These are phyloP conservation scores for Linyphia triangularis DNA, from an alignment of 2,888 invertebrate species.

Conservation along the genomic window DNA sequence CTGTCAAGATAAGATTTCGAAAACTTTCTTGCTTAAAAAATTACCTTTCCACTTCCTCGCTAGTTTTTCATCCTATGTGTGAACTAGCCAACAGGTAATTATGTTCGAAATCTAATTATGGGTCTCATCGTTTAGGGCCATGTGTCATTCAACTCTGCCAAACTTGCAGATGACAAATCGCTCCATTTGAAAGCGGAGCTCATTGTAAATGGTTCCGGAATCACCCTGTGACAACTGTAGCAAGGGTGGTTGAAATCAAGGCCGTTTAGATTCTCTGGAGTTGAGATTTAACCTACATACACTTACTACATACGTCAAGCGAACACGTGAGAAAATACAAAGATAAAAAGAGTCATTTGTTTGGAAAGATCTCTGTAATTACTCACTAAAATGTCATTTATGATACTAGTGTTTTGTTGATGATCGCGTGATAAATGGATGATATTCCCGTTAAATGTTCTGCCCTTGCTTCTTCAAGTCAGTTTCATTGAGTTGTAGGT, in stretches of 20 bases:
- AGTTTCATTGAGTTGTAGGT: neutral
- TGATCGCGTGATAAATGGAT: neutral
- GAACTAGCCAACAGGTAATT: constrained; percentile 56
- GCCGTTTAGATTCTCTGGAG: constrained; percentile 27
- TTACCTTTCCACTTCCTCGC: neutral
- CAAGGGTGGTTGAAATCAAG: constrained; percentile 37
- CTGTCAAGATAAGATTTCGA: neutral
- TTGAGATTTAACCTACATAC: constrained; percentile 32
- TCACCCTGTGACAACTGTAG: constrained; percentile 34
- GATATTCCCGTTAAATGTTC: neutral
- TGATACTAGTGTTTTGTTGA: constrained; percentile 30
- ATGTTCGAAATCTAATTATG: constrained; percentile 52
- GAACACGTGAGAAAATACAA: constrained; percentile 7
- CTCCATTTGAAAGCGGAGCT: constrained; percentile 50
- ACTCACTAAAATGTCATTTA: constrained; percentile 15
- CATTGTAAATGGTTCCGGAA: constrained; percentile 58
- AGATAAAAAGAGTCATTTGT: constrained; percentile 40
- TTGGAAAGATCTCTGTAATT: constrained; percentile 44
- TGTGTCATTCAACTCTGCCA: constrained; percentile 21
- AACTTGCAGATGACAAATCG: constrained; percentile 47
- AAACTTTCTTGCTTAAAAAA: neutral
- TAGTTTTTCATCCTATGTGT: constrained; percentile 31
- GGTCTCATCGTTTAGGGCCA: constrained; percentile 20
- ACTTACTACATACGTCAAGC: neutral
- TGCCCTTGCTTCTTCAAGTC: neutral